These are phyloP conservation scores for Anarrhichthys ocellatus DNA, from an alignment of 2,113 vertebrate genomes.

Conservation along the genomic window DNA sequence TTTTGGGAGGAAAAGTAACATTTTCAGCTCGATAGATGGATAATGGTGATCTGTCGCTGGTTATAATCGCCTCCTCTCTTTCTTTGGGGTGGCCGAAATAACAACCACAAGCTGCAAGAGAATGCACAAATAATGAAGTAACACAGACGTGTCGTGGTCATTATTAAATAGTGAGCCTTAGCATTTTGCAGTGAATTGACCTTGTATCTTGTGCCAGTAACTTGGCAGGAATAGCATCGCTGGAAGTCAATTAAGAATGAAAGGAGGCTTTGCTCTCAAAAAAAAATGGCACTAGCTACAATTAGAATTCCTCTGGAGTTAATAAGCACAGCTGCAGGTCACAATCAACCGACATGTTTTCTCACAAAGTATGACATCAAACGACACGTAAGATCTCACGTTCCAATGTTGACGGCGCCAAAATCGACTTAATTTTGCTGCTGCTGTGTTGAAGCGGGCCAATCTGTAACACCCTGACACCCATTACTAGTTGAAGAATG, in stretches of 20 bases:
- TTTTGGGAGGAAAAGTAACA: conserved; percentile 46
- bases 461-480: conserved; percentile 25
- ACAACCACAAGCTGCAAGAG: conserved; percentile 2
- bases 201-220: conserved; percentile 51
- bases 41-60: conserved; percentile 48
- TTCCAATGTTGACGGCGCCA: conserved; percentile 17
- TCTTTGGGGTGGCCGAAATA: conserved; percentile 6
- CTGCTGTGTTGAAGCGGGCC: conserved; percentile 20
- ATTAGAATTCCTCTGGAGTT: conserved; percentile 71
- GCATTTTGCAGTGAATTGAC: conserved; percentile 62
- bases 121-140: neutral
- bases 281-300: conserved; percentile 60
- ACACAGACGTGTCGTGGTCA: conserved; percentile 8
- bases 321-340: conserved; percentile 63
- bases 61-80: conserved; percentile 42
- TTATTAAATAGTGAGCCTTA: conserved; percentile 37
- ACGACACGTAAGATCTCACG: conserved; percentile 27
- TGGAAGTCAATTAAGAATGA: conserved; percentile 68
- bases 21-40: conserved; percentile 54
- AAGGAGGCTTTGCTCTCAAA: conserved; percentile 63
- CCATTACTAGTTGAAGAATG: conserved; percentile 53
- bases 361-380: conserved; percentile 48
- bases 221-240: conserved; percentile 61
- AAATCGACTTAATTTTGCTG: conserved; percentile 5
- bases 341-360: conserved; percentile 64